Base-by-base conservation (phyloP, 2,888 invertebrate species). In the Nemurella pictetii region DNA sequence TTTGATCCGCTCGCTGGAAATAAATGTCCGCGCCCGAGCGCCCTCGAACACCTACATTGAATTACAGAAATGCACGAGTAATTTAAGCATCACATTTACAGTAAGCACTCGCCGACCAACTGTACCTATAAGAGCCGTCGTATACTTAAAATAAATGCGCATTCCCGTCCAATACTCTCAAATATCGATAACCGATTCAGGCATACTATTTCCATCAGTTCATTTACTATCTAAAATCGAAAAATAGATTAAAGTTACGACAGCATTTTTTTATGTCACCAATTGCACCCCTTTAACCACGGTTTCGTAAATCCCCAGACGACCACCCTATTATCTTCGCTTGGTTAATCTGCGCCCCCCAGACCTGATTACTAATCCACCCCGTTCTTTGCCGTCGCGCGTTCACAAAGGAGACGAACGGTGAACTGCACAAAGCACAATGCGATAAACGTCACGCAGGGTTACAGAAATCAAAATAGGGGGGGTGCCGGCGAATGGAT, bases 291-390 rank as follows among this genome's bases (percentile, higher is more conserved):
- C 82, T 82, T 72, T 72, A 26, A 28, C 55, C 28, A 72, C 15
- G 36, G 27, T 27, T 72, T 82, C 28, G 9, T 55, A 26, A 82
- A 72, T 27, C 84, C 78, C 80, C 35, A 74, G 29, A 26, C 55
- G 55, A 78, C 78, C 78, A 32, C 3, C 55, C 80, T 78, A 80
- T 84, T 84, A 84, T 84, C 77, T 32, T 26, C 84, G 29, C 73
- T 84, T 84, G 78, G 72, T 35, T 80, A 80, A 84, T 80, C 55
- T 35, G 28, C 83, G 28, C 26, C 29, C 35, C 77, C 30, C 77
- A 27, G 29, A 55, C 27, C 55, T 80, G 77, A 78, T 80, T 84
- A 84, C 55, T 55, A 84, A 78, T 26, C 84, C 84, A 29, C 72
- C 84, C 84, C 84, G 36, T 82, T 72, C 55, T 28, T 82, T 55